Evolutionary conservation across 2,113 vertebrate species (phyloP).

Genomic region (Corydoras maculifer): DNA sequence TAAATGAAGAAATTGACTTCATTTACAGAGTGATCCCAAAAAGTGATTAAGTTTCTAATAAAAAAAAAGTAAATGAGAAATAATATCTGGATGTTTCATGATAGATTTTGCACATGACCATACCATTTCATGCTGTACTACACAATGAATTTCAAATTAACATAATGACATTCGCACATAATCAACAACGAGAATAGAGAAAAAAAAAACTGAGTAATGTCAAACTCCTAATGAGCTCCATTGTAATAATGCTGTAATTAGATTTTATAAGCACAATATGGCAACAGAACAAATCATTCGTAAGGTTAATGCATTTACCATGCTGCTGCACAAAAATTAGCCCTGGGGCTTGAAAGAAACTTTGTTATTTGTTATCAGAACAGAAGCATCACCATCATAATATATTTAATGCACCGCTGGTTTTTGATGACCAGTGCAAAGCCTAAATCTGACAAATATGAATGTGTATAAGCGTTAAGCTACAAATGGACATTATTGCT

Average conservation of each 20-base stretch:
- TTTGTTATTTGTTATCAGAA: constrained; percentile 9
- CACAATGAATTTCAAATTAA: constrained; percentile 3
- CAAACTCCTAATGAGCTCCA: no score
- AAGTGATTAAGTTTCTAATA: no score
- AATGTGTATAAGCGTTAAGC: not conserved
- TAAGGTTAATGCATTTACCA: constrained; percentile 34
- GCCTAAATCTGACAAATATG: constrained; percentile 1
- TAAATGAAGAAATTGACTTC: no score
- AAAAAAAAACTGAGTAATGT: not conserved
- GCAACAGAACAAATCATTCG: constrained; percentile 29
- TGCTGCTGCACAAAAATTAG: constrained; percentile 24
- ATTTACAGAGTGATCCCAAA: no score
- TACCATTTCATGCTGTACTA: not conserved
- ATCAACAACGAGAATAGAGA: not conserved
- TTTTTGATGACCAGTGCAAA: constrained; percentile 29
- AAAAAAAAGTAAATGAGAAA: no score
- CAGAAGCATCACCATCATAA: constrained; percentile 15
- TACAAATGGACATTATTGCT: constrained; percentile 9
- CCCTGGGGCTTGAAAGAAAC: constrained; percentile 13
- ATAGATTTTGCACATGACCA: no score
- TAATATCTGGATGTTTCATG: no score
- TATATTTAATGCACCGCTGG: constrained; percentile 27
- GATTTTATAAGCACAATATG: constrained; percentile 21
- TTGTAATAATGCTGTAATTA: constrained; percentile 20
- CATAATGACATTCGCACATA: not conserved